Base-by-base conservation (phyloP, 2,888 invertebrate genomes). In the Leptura quadrifasciata region DNA sequence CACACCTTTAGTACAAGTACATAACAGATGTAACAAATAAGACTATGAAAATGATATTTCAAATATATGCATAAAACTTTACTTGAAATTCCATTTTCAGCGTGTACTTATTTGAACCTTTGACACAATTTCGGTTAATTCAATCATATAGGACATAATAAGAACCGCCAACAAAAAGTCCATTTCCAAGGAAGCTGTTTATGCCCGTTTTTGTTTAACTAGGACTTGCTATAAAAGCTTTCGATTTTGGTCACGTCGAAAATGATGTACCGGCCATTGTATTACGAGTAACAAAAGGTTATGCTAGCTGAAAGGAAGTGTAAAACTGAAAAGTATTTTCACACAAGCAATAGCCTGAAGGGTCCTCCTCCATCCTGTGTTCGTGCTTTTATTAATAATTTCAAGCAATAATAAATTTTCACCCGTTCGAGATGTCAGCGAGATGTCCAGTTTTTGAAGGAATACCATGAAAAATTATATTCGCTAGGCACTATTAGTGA, bases 321-420 rank as follows among this genome's bases (percentile, higher is more conserved):
- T 75, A 77, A 76, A 79, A 81, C 80, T 74, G 76, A 75, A 79
- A 76, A 79, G 76, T 77, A 78, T 81, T 78, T 77, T 76, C 75
- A 74, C 79, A 78, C 78, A 73, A 64, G 72, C 76, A 74, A 69
- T 69, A 58, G 58, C 69, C 65, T 54, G 65, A 24, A 58, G 58
- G 57, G 58, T 64, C 39, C 68, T 76, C 74, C 70, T 79, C 69
- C 74, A 39, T 73, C 54, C 78, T 68, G 60, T 74, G 75, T 79
- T 80, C 80, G 79, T 76, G 79, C 76, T 80, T 81, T 79, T 82
- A 81, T 80, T 82, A 80, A 79, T 83, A 83, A 81, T 81, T 81
- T 80, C 75, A 71, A 76, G 77, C 75, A 79, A 81, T 74, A 82
- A 83, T 83, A 83, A 81, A 83, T 83, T 81, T 75, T 80, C 76